Conservation (phyloP, 53 echinoderm and acorn worm species). For the Echinarachnius parma region DNA sequence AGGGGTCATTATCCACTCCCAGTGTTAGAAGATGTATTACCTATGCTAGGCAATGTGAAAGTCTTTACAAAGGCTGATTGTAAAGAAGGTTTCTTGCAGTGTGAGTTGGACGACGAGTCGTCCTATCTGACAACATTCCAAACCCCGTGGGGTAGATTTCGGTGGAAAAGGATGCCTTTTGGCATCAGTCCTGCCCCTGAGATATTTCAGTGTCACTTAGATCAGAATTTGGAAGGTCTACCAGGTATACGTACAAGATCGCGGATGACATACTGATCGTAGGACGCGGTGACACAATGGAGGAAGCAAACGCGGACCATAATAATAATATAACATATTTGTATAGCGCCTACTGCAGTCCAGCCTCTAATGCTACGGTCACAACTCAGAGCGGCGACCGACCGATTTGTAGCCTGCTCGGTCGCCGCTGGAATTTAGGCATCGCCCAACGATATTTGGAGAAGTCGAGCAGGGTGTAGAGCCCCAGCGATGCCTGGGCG, state of each 20-base stretch:
- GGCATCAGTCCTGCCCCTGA: slow-evolving; percentile 43
- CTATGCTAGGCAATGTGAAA: too few species aligned
- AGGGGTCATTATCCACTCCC: too few species aligned
- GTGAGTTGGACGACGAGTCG: slow-evolving; percentile 42
- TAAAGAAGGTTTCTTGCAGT: slow-evolving; percentile 48
- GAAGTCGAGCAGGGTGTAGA: too few species aligned
- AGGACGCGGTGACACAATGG: slow-evolving; percentile 29
- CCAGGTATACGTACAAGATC: slow-evolving; percentile 41
- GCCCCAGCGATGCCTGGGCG: too few species aligned
- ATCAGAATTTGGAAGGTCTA: slow-evolving; percentile 53
- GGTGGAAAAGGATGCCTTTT: slow-evolving; percentile 54
- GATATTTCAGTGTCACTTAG: slow-evolving; percentile 48
- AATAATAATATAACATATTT: slow-evolving; percentile 28
- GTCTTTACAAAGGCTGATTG: slow-evolving; percentile 38
- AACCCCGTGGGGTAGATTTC: slow-evolving; percentile 45
- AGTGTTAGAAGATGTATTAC: too few species aligned
- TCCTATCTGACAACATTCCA: slow-evolving; percentile 50
- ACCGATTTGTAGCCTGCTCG: too few species aligned
- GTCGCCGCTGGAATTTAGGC: too few species aligned
- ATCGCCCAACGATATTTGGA: too few species aligned
- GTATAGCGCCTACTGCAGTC: too few species aligned
- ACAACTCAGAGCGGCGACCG: too few species aligned
- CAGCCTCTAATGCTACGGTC: too few species aligned
- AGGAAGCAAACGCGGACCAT: slow-evolving; percentile 52
- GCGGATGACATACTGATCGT: slow-evolving; percentile 55